Evolutionary conservation across 2,797 vertebrate genomes (phyloP).

Genomic region (Liasis olivaceus): DNA sequence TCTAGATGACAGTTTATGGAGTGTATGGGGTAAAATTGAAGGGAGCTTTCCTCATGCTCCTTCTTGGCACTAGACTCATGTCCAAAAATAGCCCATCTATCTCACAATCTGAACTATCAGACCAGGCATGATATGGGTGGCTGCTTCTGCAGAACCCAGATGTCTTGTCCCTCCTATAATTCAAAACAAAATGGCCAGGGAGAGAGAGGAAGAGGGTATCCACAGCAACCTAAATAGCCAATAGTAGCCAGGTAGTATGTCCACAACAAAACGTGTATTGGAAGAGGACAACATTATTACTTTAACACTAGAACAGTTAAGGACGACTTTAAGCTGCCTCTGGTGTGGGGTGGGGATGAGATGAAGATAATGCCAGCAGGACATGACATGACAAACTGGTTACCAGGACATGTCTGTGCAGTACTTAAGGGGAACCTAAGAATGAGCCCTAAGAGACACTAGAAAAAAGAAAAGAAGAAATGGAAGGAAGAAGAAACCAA

Average conservation of each 20-base stretch:
- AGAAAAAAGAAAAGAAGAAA: too few relatives aligned
- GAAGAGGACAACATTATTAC: too few relatives aligned
- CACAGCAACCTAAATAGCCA: background rate
- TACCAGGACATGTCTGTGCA: too few relatives aligned
- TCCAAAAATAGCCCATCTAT: background rate
- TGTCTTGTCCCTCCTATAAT: background rate
- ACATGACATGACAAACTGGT: too few relatives aligned
- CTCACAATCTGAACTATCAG: background rate
- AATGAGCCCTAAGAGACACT: too few relatives aligned
- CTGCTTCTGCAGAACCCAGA: background rate
- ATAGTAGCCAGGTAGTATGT: background rate
- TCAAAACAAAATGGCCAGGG: background rate
- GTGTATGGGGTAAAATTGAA: background rate
- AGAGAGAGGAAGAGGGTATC: background rate
- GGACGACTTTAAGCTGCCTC: too few relatives aligned
- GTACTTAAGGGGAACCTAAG: too few relatives aligned
- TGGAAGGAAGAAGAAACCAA: too few relatives aligned
- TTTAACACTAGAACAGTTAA: too few relatives aligned
- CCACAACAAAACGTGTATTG: background rate
- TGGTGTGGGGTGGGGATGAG: too few relatives aligned
- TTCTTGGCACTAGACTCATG: background rate
- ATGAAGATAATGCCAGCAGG: too few relatives aligned
- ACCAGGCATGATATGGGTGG: background rate
- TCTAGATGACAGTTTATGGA: background rate
- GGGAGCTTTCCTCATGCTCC: background rate